Percentiles rank a stretch among this genome's conserved stretches.
Conservation (phyloP, 2,797 vertebrate genomes). For the Labeo calbasu region DNA sequence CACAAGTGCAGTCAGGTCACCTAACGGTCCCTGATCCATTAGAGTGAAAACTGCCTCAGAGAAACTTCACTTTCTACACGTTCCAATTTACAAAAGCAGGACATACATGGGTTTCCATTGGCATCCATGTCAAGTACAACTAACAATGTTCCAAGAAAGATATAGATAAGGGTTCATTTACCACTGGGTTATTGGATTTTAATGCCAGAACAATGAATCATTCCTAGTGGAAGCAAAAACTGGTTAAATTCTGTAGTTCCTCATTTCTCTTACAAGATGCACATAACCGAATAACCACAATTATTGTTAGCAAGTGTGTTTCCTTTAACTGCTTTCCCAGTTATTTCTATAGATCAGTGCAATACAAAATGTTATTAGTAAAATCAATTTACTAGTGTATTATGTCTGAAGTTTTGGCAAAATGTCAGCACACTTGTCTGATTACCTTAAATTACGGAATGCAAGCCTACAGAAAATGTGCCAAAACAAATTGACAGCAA, state of each 20-base stretch:
- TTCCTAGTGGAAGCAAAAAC: not conserved
- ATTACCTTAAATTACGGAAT: constrained; percentile 64
- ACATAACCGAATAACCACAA: not conserved
- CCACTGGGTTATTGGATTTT: not conserved
- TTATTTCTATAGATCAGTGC: not conserved
- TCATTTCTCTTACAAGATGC: not conserved
- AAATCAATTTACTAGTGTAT: not conserved
- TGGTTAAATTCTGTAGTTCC: not conserved
- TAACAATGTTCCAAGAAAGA: not conserved
- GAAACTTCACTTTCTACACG: not conserved
- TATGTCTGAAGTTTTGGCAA: constrained; percentile 31
- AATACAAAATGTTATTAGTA: not conserved
- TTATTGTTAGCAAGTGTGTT: not conserved
- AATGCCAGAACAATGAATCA: not conserved
- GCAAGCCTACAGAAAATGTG: constrained; percentile 61
- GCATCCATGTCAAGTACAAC: not conserved
- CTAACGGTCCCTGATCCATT: constrained; percentile 37
- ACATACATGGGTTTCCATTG: constrained; percentile 1
- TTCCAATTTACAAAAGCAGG: constrained; percentile 8
- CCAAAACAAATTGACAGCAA: constrained; percentile 51
- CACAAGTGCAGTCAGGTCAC: constrained; percentile 29
- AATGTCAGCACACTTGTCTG: constrained; percentile 54
- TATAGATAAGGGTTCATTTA: not conserved
- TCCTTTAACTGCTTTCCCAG: not conserved
- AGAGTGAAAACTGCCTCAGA: constrained; percentile 11